Percentiles rank a stretch among this genome's conserved stretches.
Evolutionary conservation across 2,113 vertebrate species (phyloP).

Genomic region (Mus spicilegus): DNA sequence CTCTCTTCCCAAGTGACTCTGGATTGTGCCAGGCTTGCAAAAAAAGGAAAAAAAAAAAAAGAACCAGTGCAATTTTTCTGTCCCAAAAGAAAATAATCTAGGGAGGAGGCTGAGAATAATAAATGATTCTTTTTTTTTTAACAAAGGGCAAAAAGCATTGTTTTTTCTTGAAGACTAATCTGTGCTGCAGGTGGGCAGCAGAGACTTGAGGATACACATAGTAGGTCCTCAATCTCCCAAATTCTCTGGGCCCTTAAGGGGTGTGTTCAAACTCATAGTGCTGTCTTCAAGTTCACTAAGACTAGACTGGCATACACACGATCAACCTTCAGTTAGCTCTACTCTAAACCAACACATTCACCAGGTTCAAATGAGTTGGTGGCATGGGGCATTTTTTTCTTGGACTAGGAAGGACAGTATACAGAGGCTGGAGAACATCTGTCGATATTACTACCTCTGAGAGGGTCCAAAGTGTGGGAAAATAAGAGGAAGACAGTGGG

Average conservation of each 20-base stretch:
- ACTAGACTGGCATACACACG: too few relatives aligned
- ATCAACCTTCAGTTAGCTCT: neutral
- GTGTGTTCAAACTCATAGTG: rapidly evolving
- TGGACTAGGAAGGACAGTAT: neutral
- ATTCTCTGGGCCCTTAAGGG: neutral
- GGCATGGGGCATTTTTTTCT: neutral
- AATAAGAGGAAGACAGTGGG: neutral
- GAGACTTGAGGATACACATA: too few relatives aligned
- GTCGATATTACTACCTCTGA: neutral
- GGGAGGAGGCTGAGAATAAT: neutral
- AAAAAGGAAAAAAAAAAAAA: too few relatives aligned
- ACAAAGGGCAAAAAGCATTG: neutral
- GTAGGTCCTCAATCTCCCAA: neutral
- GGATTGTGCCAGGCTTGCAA: neutral
- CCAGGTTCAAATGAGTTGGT: neutral
- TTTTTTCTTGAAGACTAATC: neutral
- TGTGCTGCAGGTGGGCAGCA: neutral
- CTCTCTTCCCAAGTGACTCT: neutral
- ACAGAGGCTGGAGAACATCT: rapidly evolving
- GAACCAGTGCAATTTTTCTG: neutral
- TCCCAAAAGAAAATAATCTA: neutral
- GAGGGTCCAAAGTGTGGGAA: neutral
- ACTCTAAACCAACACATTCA: neutral
- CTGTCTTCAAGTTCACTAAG: neutral
- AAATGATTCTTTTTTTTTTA: too few relatives aligned